Conservation (phyloP, 37 sponge, comb jelly and placozoan genomes). For the Spongilla lacustris region DNA sequence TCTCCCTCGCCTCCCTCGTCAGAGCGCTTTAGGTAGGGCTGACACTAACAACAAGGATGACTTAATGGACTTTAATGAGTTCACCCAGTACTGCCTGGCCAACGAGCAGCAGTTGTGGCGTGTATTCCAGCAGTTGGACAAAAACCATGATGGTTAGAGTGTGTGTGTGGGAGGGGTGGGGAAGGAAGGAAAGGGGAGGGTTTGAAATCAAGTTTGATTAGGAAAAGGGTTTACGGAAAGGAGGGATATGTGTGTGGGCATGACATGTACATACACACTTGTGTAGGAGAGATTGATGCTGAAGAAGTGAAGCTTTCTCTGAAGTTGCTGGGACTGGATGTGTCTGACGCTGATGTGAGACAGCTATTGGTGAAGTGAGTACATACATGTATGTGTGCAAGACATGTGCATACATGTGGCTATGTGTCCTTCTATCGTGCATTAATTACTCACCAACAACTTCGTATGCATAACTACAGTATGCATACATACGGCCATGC, state of each 20-base stretch:
- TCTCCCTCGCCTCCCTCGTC: neutral
- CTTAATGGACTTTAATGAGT: slow-evolving; percentile 67
- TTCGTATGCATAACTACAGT: no score
- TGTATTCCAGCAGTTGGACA: slow-evolving; percentile 72
- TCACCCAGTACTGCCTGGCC: slow-evolving; percentile 61
- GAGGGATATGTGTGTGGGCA: no score
- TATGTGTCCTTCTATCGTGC: no score
- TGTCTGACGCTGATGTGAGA: slow-evolving; percentile 51
- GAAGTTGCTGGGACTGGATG: slow-evolving; percentile 46
- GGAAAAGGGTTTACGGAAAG: no score
- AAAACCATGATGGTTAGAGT: slow-evolving; percentile 75
- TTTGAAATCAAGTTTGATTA: neutral
- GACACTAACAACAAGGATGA: slow-evolving; percentile 79
- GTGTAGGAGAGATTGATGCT: slow-evolving; percentile 68
- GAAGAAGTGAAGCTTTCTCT: slow-evolving; percentile 67
- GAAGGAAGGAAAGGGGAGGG: neutral
- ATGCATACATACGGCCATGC: no score
- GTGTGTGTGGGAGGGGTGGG: neutral
- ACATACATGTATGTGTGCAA: neutral
- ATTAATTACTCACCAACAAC: no score
- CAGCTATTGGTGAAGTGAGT: slow-evolving; percentile 64
- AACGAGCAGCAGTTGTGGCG: slow-evolving; percentile 80
- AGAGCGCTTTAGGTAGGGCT: slow-evolving; percentile 58
- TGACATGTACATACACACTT: no score
- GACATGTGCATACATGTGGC: neutral